These are phyloP conservation scores for Actinostola sp. DNA, from an alignment of 92 coral and sea anemone genomes.

Conservation along the genomic window DNA sequence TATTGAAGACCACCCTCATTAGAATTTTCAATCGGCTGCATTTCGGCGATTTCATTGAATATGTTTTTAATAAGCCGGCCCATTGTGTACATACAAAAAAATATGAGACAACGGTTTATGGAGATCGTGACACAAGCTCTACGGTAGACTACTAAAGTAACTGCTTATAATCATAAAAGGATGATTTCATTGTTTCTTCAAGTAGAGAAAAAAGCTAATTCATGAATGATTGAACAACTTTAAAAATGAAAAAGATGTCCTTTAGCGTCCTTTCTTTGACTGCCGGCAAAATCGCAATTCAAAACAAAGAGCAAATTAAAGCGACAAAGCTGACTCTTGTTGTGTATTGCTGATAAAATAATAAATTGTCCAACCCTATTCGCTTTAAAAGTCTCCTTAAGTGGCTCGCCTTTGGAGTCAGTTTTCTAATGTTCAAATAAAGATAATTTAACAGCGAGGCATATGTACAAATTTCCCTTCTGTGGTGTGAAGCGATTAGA, in stretches of 20 bases:
- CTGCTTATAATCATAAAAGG: slow-evolving; percentile 17
- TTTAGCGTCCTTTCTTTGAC: slow-evolving; percentile 63
- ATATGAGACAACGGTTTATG: slow-evolving; percentile 36
- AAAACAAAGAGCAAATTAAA: slow-evolving; percentile 95
- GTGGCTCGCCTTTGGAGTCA: slow-evolving; percentile 22
- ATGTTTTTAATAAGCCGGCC: slow-evolving; percentile 87
- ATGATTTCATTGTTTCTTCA: slow-evolving; percentile 19
- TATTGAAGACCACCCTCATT: slow-evolving; percentile 54
- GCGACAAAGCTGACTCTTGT: slow-evolving; percentile 88
- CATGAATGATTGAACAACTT: slow-evolving; percentile 49
- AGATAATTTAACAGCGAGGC: slow-evolving; percentile 32
- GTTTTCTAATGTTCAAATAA: slow-evolving; percentile 31
- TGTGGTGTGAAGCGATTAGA: slow-evolving; percentile 92
- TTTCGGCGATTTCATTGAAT: slow-evolving; percentile 84
- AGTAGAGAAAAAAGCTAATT: slow-evolving; percentile 31
- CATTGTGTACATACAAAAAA: slow-evolving; percentile 95
- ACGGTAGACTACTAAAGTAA: slow-evolving; percentile 25
- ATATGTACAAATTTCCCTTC: slow-evolving; percentile 72
- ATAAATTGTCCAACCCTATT: slow-evolving; percentile 60
- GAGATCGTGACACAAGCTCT: slow-evolving; percentile 34
- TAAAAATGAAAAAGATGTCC: slow-evolving; percentile 53
- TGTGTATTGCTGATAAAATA: slow-evolving; percentile 84
- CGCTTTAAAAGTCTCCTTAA: slow-evolving; percentile 22
- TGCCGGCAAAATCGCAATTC: slow-evolving; percentile 80
- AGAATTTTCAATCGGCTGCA: slow-evolving; percentile 80